Evolutionary conservation across 2,113 vertebrate genomes (phyloP), one percentile per base, ranked within the genome.

Genomic region (Calypte anna): DNA sequence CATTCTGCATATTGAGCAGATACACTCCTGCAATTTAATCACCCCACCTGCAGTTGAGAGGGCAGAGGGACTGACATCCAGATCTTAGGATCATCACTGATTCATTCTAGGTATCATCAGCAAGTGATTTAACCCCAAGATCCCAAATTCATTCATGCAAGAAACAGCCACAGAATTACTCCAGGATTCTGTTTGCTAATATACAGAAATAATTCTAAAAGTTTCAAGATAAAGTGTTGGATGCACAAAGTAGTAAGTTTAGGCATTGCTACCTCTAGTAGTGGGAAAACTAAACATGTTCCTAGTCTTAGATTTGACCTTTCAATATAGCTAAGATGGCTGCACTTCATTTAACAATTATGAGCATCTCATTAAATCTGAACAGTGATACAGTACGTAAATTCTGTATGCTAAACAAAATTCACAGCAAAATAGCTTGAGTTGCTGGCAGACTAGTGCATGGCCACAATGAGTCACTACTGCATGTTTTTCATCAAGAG

Each of bases 1-100:
- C 30, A 7, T 14, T 28, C 70, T 9, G 44, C 3, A 1, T 10
- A 57, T 12, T 3, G 6, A 4, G 9, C 0, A 0, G 63, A 31
- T 2, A 53, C 2, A 1, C 33, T 62, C 1, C 0, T 11, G 33
- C 14, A 7, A 59, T 50, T 9, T 24, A 40, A 28, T n/a, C 27
- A 78, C 53, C 25, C 21, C 64, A 22, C 33, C 79, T 28, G 55
- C 0, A 7, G 12, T 0, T 18, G 3, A 5, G 22, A 48, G 20
- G 90, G 25, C 38, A 64, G 38, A 44, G 0, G 1, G 59, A 8
- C 24, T 20, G 28, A 22, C 53, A 33, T 13, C 36, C 58, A 28
- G 22, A 59, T 54, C 86, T 76, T 2, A 38, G 48, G 14, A 38
- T 38, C 18, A 33, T 8, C 50, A 18, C 1, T 31, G 14, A 63